Evolutionary conservation across 2,888 invertebrate genomes (phyloP).

Genomic region (Trissoscelio sp.): DNA sequence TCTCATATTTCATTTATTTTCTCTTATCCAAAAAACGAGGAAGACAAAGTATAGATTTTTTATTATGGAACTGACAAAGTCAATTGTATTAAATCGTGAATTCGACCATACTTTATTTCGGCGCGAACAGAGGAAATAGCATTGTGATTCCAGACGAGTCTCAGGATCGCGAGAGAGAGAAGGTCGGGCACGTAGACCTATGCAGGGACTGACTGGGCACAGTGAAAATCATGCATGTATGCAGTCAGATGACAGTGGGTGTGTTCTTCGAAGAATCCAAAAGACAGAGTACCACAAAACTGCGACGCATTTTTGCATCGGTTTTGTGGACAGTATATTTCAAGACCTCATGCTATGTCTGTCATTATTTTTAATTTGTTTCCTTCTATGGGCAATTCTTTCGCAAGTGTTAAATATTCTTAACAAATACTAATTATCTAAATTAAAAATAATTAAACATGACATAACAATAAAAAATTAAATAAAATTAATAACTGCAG

Average conservation of each 20-base stretch:
- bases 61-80: conserved; percentile 30
- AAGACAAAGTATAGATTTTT: background rate
- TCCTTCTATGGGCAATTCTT: background rate
- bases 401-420: background rate
- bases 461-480: conserved; percentile 1
- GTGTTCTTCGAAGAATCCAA: conserved; percentile 75
- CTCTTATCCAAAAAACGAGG: no score
- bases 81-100: conserved; percentile 42
- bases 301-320: conserved; percentile 43
- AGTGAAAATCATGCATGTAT: conserved; percentile 71
- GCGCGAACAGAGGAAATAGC: conserved; percentile 62
- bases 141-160: conserved; percentile 81
- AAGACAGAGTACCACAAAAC: conserved; percentile 65
- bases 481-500: conserved; percentile 44
- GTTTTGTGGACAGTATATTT: conserved; percentile 16
- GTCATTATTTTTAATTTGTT: conserved; percentile 35
- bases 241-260: conserved; percentile 73
- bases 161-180: conserved; percentile 68
- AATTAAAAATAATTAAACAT: background rate
- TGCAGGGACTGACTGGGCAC: conserved; percentile 70
- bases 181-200: conserved; percentile 72
- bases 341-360: conserved; percentile 11
- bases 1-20: no score
- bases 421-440: background rate
- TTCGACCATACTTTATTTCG: conserved; percentile 53